These are phyloP conservation scores for Spodoptera littoralis DNA, from an alignment of 2,888 invertebrate species.

Conservation along the genomic window DNA sequence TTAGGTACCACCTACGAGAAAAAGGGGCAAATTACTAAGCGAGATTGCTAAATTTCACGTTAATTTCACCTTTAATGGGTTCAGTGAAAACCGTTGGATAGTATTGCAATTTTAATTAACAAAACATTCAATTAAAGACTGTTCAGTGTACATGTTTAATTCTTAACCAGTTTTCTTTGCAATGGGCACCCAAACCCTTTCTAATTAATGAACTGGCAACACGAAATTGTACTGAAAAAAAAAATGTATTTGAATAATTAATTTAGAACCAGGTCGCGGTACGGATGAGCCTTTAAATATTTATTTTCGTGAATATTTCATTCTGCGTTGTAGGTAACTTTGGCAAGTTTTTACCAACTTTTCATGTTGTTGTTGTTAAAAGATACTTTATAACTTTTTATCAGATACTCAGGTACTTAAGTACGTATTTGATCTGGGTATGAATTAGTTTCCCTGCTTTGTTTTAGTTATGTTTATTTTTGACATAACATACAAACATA, in stretches of 20 bases:
- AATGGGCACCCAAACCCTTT: slow-evolving; percentile 9
- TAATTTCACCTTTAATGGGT: no score
- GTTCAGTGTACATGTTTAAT: not conserved
- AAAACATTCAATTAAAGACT: no score
- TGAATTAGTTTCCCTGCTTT: slow-evolving; percentile 11
- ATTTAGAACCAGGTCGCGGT: slow-evolving; percentile 21
- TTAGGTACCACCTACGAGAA: no score
- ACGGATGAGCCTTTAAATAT: slow-evolving; percentile 36
- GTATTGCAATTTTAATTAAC: no score
- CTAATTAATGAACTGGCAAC: slow-evolving; percentile 32
- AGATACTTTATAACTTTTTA: slow-evolving; percentile 26
- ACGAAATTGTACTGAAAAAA: slow-evolving; percentile 2
- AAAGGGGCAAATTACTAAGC: no score
- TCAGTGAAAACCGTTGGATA: no score
- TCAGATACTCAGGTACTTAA: no score
- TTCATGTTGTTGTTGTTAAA: slow-evolving; percentile 8
- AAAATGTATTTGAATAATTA: slow-evolving; percentile 43
- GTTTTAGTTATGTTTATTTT: not conserved
- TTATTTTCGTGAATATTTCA: slow-evolving; percentile 39
- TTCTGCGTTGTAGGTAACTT: slow-evolving; percentile 20
- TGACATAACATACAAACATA: no score
- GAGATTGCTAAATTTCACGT: no score
- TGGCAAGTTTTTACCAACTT: slow-evolving; percentile 18
- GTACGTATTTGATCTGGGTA: slow-evolving; percentile 8
- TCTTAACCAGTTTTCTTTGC: slow-evolving; percentile 11